These are phyloP conservation scores for Parelbella ahira DNA, from an alignment of 2,888 invertebrate genomes.

Conservation along the genomic window DNA sequence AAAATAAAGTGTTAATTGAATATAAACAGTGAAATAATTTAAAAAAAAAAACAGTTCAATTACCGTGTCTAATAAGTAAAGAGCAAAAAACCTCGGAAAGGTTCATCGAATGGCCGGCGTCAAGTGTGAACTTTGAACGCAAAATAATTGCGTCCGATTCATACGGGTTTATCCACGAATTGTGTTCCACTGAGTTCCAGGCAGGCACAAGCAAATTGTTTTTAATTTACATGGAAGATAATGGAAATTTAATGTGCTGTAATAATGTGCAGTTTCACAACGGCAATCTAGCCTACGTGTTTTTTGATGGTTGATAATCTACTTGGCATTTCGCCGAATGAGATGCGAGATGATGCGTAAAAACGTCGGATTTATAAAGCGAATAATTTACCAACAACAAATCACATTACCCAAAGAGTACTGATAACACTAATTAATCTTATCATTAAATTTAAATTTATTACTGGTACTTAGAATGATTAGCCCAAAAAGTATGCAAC, in stretches of 20 bases:
- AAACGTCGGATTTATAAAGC: conserved; percentile 2
- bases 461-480: too few species aligned
- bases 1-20: too few species aligned
- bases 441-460: too few species aligned
- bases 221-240: conserved; percentile 41
- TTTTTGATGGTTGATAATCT: conserved; percentile 27
- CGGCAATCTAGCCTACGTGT: conserved; percentile 25
- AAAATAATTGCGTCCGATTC: conserved; percentile 5
- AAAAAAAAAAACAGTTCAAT: too few species aligned
- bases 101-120: conserved; percentile 59
- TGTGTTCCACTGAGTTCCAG: conserved; percentile 12
- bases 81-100: too few species aligned
- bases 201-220: conserved; percentile 36
- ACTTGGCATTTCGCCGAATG: conserved; percentile 26
- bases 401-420: too few species aligned
- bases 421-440: too few species aligned
- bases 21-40: too few species aligned
- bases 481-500: too few species aligned
- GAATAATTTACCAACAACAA: neutral
- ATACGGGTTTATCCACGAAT: conserved; percentile 25
- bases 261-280: conserved; percentile 27
- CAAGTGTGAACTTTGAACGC: conserved; percentile 36
- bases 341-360: conserved; percentile 11
- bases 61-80: too few species aligned
- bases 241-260: conserved; percentile 42